phyloP scores from a whole-genome alignment of 2,888 invertebrate species.

The Orthonychiurus folsomi region DNA sequence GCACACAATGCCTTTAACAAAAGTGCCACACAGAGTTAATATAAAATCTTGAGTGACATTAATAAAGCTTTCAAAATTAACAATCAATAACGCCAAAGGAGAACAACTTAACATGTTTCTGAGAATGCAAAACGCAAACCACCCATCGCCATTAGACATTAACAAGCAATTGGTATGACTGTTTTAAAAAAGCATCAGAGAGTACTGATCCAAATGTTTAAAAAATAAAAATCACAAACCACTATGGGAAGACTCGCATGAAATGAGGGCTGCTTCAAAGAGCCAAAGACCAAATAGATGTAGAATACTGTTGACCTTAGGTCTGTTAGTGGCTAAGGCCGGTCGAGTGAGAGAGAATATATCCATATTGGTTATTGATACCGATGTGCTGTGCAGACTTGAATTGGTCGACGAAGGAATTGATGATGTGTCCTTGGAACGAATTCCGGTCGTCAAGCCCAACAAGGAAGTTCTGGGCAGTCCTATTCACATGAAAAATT shows the following conservation, averaged over 20 bases:
- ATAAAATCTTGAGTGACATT: background rate
- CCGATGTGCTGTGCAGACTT: constrained; percentile 32
- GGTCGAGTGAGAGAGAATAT: constrained; percentile 10
- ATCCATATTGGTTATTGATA: constrained; percentile 15
- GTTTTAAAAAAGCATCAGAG: no score
- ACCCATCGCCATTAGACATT: no score
- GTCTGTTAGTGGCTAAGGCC: constrained; percentile 57
- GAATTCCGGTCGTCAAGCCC: constrained; percentile 62
- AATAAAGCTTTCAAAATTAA: background rate
- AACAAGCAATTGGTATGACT: no score
- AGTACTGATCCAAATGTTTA: no score
- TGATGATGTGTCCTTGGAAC: constrained; percentile 48
- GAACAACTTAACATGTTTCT: background rate
- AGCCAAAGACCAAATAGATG: constrained; percentile 95
- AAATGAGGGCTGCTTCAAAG: constrained; percentile 88
- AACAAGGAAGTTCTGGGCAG: constrained; percentile 61
- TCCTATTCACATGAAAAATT: constrained; percentile 17
- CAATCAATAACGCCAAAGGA: background rate
- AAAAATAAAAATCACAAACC: constrained; percentile 12
- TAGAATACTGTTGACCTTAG: constrained; percentile 88
- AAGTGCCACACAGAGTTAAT: background rate
- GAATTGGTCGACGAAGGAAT: constrained; percentile 60
- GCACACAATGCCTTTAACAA: background rate
- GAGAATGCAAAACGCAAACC: no score
- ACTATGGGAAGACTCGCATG: constrained; percentile 51